Base-by-base conservation (phyloP, 1,140 invertebrate species). In the Drosophila bipectinata region DNA sequence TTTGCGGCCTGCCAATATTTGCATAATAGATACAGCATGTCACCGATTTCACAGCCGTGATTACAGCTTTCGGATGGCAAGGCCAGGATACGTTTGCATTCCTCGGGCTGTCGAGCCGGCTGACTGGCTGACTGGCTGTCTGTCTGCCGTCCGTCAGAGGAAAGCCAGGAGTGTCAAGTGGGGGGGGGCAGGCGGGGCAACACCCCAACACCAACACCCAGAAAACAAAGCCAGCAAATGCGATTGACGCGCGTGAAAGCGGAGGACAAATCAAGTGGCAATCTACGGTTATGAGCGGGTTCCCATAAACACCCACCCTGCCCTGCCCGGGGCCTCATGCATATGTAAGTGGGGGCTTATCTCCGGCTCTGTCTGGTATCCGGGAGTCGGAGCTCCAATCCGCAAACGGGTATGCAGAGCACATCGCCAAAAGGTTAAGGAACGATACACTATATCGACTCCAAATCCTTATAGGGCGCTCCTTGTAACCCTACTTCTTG, bases 21-120 rank as follows among this genome's bases (percentile, higher is more conserved):
- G 73, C 82, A 87, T 87, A 87, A 87, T 88, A 87, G 80, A 87
- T 88, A 79, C 80, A 75, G 69, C 82, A 77, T 82, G 83, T 87
- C 78, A 68, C 73, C 76, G 56, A 76, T 76, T 68, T 60, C 72
- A 52, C 56, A 55, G 48, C 51, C 49, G 44, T 51, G 59, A 69
- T 63, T 69, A 69, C 55, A 30, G 30, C 51, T 47, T 49, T 12
- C 41, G 53, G 30, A 37, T 28, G 48, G 34, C 37, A 30, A 32
- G 12, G 18, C 30, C 32, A 4, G 18, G 24, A 57, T 57, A 44
- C 51, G 48, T 21, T 68, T 66, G 48, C 63, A 69, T 56, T 56
- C 41, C 62, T 30, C 15, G 18, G 15, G n/a, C 24, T 47, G 9
- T 56, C 21, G 28, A 32, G 12, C 18, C 5, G 26, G 5, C 26